Conservation (phyloP, 2,888 invertebrate genomes). For the Hypomecis punctinalis region DNA sequence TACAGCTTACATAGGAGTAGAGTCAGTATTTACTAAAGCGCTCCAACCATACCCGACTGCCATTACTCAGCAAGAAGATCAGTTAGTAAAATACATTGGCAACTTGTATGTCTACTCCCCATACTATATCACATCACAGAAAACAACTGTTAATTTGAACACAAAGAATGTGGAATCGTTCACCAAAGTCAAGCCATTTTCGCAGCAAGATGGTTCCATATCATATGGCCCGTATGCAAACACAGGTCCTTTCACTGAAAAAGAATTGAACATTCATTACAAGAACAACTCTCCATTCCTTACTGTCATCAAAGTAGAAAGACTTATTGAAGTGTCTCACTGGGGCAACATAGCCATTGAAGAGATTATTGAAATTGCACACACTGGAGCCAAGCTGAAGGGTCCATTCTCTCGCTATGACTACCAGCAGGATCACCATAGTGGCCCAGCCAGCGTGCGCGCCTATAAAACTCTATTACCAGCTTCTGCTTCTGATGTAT, state of each 20-base stretch:
- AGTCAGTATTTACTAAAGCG: constrained; percentile 90
- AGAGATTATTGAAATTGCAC: constrained; percentile 95
- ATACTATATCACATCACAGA: constrained; percentile 92
- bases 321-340: constrained; percentile 97
- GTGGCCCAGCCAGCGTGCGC: constrained; percentile 94
- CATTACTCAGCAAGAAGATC: constrained; percentile 97
- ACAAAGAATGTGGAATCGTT: constrained; percentile 93
- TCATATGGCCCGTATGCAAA: constrained; percentile 96
- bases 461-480: constrained; percentile 94
- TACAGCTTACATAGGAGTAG: constrained; percentile 86
- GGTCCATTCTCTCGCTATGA: constrained; percentile 99
- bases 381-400: constrained; percentile 96
- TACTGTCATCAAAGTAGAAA: constrained; percentile 94
- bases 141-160: constrained; percentile 90
- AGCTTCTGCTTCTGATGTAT: constrained; percentile 97
- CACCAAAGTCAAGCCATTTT: constrained; percentile 92
- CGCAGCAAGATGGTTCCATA: constrained; percentile 91
- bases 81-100: constrained; percentile 94
- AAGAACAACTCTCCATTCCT: constrained; percentile 99
- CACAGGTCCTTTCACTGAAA: constrained; percentile 83
- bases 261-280: constrained; percentile 93
- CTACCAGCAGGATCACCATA: constrained; percentile 96
- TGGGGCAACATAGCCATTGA: constrained; percentile 99
- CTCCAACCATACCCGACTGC: constrained; percentile 93
- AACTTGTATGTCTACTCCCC: constrained; percentile 94